Evolutionary conservation across 2,888 invertebrate species (phyloP).

Genomic region (Cantharis rustica): DNA sequence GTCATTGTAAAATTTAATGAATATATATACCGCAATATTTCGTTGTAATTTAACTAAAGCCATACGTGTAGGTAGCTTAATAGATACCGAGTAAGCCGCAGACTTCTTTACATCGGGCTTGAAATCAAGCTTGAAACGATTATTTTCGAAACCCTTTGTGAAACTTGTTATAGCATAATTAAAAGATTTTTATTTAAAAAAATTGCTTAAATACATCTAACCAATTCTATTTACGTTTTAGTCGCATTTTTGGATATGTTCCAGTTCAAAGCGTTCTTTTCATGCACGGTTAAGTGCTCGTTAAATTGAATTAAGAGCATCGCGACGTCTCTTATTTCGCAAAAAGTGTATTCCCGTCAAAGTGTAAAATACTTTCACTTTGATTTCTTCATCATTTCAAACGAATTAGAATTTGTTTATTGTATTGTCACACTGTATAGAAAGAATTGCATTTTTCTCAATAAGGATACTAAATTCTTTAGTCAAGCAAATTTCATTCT

Average conservation of each 20-base stretch:
- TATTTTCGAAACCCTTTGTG: background rate
- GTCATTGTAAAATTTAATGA: too few species aligned
- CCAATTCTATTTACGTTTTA: background rate
- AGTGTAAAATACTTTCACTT: background rate
- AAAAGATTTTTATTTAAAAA: background rate
- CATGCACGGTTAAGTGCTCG: slow-evolving; percentile 17
- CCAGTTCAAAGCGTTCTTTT: slow-evolving; percentile 2
- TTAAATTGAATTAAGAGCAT: slow-evolving; percentile 21
- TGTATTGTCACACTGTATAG: background rate
- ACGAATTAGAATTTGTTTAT: slow-evolving; percentile 1
- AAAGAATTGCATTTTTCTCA: background rate
- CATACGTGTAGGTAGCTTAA: too few species aligned
- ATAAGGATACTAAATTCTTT: background rate
- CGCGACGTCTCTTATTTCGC: slow-evolving; percentile 7
- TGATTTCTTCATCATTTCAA: background rate
- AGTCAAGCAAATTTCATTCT: background rate
- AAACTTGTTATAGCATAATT: background rate
- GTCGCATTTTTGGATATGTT: background rate
- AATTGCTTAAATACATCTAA: background rate
- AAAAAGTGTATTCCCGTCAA: slow-evolving; percentile 2
- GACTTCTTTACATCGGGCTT: background rate
- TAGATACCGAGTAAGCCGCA: background rate
- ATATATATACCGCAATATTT: too few species aligned
- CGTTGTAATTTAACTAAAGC: too few species aligned
- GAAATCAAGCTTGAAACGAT: background rate